Percentiles rank a stretch among this genome's conserved stretches.
Evolutionary conservation across 2,113 vertebrate genomes (phyloP).

Genomic region (Esox niger): DNA sequence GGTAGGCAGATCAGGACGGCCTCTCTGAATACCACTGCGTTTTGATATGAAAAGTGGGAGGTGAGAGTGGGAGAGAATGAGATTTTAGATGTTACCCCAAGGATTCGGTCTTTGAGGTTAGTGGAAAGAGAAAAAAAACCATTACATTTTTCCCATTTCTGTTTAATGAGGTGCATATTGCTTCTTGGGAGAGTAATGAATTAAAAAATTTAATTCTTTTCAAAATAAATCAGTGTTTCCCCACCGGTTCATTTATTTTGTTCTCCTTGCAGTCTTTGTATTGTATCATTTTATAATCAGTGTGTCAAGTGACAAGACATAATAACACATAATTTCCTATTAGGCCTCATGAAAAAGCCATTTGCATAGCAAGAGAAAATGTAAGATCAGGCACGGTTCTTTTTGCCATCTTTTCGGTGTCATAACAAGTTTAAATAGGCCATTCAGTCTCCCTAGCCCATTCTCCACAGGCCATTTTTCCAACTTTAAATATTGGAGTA

Average conservation of each 20-base stretch:
- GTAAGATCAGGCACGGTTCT: conserved; percentile 19
- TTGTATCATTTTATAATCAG: conserved; percentile 51
- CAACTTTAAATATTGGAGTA: conserved; percentile 21
- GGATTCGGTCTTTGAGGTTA: conserved; percentile 39
- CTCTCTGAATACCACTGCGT: conserved; percentile 5
- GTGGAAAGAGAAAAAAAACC: conserved; percentile 27
- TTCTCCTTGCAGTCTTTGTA: conserved; percentile 29
- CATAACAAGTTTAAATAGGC: conserved; percentile 39
- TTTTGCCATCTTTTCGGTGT: conserved; percentile 32
- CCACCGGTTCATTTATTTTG: conserved; percentile 20
- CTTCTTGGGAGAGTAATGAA: conserved; percentile 54
- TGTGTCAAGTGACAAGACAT: conserved; percentile 44
- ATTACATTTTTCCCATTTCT: conserved; percentile 41
- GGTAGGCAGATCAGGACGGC: background rate
- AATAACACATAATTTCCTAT: conserved; percentile 56
- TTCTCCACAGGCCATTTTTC: conserved; percentile 28
- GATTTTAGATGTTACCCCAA: conserved; percentile 28
- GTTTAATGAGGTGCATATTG: conserved; percentile 59
- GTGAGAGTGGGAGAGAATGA: conserved; percentile 5
- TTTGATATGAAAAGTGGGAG: conserved; percentile 10
- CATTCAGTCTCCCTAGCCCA: conserved; percentile 30
- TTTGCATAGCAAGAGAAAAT: conserved; percentile 30
- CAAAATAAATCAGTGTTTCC: conserved; percentile 46
- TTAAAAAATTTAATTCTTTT: conserved; percentile 45
- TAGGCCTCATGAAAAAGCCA: conserved; percentile 49